These are phyloP conservation scores for Spilarctia lutea DNA, from an alignment of 2,888 invertebrate species.

Conservation along the genomic window DNA sequence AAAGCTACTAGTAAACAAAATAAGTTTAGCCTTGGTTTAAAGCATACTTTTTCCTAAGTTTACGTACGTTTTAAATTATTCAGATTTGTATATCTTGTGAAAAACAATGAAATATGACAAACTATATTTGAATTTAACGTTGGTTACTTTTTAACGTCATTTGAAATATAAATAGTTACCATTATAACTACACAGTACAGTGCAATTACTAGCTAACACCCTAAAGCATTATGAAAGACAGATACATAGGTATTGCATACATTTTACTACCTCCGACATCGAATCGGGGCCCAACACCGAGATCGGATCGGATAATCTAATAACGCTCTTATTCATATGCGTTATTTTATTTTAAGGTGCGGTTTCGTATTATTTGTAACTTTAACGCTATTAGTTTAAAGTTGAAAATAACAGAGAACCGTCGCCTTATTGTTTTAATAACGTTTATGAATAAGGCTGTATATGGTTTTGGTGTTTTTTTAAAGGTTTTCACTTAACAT, in stretches of 20 bases:
- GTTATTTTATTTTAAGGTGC: too few species aligned
- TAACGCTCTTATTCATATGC: too few species aligned
- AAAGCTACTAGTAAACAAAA: neutral
- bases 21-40: neutral
- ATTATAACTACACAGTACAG: neutral
- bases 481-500: neutral
- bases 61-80: neutral
- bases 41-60: neutral
- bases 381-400: too few species aligned
- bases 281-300: too few species aligned
- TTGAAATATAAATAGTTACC: neutral
- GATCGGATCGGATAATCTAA: too few species aligned
- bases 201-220: neutral
- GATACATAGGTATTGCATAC: too few species aligned
- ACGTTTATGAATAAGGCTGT: too few species aligned
- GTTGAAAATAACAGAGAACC: too few species aligned
- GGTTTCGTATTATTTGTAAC: too few species aligned
- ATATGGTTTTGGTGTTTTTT: neutral
- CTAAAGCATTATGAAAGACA: too few species aligned
- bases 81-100: neutral
- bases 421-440: too few species aligned
- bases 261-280: too few species aligned
- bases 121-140: neutral
- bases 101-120: neutral
- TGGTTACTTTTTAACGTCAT: neutral